Evolutionary conservation across 1,140 invertebrate species (phyloP), one percentile per base, ranked within the genome.

Genomic region (Heliconius nattereri): DNA sequence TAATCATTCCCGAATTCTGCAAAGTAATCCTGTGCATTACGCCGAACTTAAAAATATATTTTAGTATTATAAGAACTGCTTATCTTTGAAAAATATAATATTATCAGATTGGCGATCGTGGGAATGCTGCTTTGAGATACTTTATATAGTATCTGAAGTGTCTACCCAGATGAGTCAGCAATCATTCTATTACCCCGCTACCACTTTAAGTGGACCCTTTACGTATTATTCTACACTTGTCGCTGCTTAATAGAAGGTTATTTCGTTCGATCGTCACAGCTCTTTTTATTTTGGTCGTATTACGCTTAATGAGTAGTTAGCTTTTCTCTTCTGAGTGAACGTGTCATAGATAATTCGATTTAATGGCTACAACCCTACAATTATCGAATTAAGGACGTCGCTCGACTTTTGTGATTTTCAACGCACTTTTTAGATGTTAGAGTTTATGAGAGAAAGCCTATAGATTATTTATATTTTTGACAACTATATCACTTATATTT

Each of bases 321-420:
- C 86, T 90, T 92, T 89, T 91, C 87, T 91, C 76, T 71, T 85
- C 82, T 83, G 86, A 91, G 87, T 90, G 90, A 91, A 91, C 89
- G 84, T 92, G 90, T 93, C 91, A 89, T 90, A 92, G 89, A 92
- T 92, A 92, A 93, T 93, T 93, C 87, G 87, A 90, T 92, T 91
- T 93, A 90, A 93, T 92, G 88, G 87, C 84, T 74, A 77, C 77
- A 82, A 87, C 82, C 84, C 85, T 85, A 85, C 90, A 91, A 92
- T 93, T 92, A 93, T 91, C 89, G 88, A 91, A 93, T 93, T 92
- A 93, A 86, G 85, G 83, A 85, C 83, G 81, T 76, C 75, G 75
- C n/a, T 76, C 23, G 75, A 70, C n/a, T 32, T 75, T 76, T 66
- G 35, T 70, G 40, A 70, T 76, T 71, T 71, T 76, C 49, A 76